Evolutionary conservation across 2,888 invertebrate species (phyloP).

Genomic region (Dimorphilus gyrociliatus): DNA sequence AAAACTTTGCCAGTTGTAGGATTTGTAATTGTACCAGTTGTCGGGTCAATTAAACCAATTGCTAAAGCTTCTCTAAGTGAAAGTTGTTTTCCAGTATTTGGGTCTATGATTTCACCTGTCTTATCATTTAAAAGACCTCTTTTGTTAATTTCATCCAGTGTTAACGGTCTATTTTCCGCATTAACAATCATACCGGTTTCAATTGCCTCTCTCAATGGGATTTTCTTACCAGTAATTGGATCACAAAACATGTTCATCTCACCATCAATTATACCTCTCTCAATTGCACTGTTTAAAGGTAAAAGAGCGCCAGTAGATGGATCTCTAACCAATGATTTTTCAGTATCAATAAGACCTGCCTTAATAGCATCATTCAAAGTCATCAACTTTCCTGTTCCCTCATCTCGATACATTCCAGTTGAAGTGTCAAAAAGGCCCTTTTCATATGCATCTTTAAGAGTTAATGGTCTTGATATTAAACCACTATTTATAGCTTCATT

Average conservation of each 20-base stretch:
- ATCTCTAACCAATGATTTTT: constrained; percentile 7
- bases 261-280: constrained; percentile 53
- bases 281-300: constrained; percentile 47
- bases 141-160: not conserved
- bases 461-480: constrained; percentile 20
- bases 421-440: constrained; percentile 18
- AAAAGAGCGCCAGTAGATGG: constrained; percentile 13
- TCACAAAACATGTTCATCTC: constrained; percentile 49
- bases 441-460: constrained; percentile 17
- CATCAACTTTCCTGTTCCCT: constrained; percentile 57
- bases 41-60: constrained; percentile 64
- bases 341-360: constrained; percentile 7
- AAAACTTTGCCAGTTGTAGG: constrained; percentile 53
- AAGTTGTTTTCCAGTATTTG: constrained; percentile 26
- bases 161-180: constrained; percentile 17
- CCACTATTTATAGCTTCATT: constrained; percentile 63
- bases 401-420: constrained; percentile 28
- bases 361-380: constrained; percentile 59
- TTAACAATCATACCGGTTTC: constrained; percentile 16
- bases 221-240: constrained; percentile 56
- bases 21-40: constrained; percentile 53
- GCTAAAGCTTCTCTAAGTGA: constrained; percentile 68
- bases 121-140: constrained; percentile 33
- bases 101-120: constrained; percentile 38
- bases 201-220: constrained; percentile 66